Base-by-base conservation (phyloP, 23 tunicate species). In the Corella eumyota region DNA sequence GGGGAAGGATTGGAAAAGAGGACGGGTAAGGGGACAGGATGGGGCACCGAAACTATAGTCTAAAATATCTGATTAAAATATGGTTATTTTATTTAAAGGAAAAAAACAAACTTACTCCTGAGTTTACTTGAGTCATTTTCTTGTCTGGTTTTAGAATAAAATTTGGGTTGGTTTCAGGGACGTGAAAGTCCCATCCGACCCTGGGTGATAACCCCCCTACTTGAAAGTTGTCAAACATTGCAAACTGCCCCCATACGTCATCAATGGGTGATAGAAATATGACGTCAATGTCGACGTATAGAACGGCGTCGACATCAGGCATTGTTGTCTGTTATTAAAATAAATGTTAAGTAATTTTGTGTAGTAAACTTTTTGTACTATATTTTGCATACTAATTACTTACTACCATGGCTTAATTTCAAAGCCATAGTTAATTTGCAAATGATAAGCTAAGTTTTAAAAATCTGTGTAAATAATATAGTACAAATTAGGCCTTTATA, bases 101-200 rank as follows among this genome's bases (percentile, higher is more conserved):
- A n/a, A n/a, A n/a, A n/a, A n/a, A n/a, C n/a, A n/a, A n/a, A 45
- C 77, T 66, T 62, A 79, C 96, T 64, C 99, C 99, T 1, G 95
- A 77, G 65, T 93, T 93, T 2, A 93, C 90, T 85, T 93, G 99
- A 24, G 90, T 93, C 34, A 76, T 26, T 55, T 76, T 69, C 13
- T 78, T 90, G 27, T 62, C 56, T 2, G 87, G 80, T 36, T 22
- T 68, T 27, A 29, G 4, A 6, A 93, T 78, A 38, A 64, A 93
- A 31, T 93, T 85, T 25, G 79, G 82, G 56, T 78, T 93, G 23
- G 67, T 30, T 19, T 31, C 33, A 3, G 95, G 90, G 27, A 93
- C 99, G 37, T 78, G 85, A 38, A 93, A 93, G 32, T 85, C 68
- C 99, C 99, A 93, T 0, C 99, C 99, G 25, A 93, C 99, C 50